A percentile compares a stretch with the other conserved stretches of the same genome.
Conservation (phyloP, 2,113 vertebrate species). For the Mirza zaza region DNA sequence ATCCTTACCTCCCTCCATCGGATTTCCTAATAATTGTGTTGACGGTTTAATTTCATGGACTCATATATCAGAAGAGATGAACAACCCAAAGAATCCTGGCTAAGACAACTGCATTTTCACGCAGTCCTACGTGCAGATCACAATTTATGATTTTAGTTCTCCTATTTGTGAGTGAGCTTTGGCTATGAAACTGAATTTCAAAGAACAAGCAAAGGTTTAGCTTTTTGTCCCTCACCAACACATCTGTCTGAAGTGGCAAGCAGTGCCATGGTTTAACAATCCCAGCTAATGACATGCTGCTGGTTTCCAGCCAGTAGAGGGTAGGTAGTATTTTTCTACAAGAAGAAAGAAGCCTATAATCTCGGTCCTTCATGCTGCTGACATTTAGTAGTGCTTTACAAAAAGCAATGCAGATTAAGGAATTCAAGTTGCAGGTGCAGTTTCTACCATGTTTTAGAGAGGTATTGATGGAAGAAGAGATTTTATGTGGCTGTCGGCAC, state of each 20-base stretch:
- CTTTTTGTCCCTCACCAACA: neutral
- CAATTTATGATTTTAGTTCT: neutral
- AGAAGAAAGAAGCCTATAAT: conserved; percentile 48
- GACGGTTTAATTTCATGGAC: neutral
- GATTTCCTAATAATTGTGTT: neutral
- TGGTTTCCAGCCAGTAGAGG: neutral
- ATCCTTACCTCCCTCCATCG: neutral
- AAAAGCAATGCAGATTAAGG: neutral
- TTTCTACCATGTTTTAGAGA: neutral
- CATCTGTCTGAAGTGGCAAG: neutral
- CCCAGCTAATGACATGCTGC: neutral
- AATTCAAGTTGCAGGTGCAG: conserved; percentile 27
- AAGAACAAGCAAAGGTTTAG: neutral
- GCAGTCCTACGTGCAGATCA: neutral
- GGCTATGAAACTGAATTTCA: neutral
- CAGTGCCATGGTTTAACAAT: neutral
- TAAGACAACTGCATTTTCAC: neutral
- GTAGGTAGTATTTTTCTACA: neutral
- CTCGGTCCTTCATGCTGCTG: neutral
- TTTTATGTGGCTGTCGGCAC: neutral
- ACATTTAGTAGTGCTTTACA: conserved; percentile 52
- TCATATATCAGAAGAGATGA: neutral
- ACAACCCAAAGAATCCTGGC: neutral
- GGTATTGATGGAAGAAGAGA: neutral
- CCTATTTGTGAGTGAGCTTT: neutral